These are phyloP conservation scores for Eumacrocentrus americanus DNA, from an alignment of 2,888 invertebrate genomes.

Conservation along the genomic window DNA sequence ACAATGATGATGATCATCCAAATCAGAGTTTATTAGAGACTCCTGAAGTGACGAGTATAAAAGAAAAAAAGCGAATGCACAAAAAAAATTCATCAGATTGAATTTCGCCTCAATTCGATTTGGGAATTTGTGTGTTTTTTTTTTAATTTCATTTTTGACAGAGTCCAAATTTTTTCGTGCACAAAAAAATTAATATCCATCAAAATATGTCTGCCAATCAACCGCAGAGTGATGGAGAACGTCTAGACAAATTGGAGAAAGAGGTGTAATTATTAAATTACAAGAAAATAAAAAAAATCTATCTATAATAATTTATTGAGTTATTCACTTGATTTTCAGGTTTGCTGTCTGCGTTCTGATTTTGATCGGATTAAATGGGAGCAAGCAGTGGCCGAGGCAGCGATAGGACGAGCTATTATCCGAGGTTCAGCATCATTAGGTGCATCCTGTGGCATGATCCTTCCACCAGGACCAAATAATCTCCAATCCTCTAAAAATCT, in stretches of 20 bases:
- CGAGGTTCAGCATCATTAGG: slow-evolving; percentile 38
- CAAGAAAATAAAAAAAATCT: neutral
- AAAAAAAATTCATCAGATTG: neutral
- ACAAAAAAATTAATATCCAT: neutral
- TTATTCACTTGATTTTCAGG: slow-evolving; percentile 21
- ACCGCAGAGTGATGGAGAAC: slow-evolving; percentile 33
- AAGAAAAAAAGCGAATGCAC: neutral
- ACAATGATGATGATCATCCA: no score
- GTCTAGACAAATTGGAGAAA: slow-evolving; percentile 40
- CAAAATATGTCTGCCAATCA: neutral
- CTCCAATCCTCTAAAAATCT: slow-evolving; percentile 13
- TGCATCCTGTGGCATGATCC: slow-evolving; percentile 37
- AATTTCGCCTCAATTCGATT: no score
- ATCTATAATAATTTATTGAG: neutral
- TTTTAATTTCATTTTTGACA: neutral
- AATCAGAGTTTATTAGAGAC: no score
- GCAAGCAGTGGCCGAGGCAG: slow-evolving; percentile 36
- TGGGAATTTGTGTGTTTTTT: no score
- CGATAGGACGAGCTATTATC: slow-evolving; percentile 39
- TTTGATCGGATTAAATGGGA: slow-evolving; percentile 35
- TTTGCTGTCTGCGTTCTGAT: slow-evolving; percentile 31
- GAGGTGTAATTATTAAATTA: slow-evolving; percentile 33
- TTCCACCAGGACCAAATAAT: slow-evolving; percentile 24
- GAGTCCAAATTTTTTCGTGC: neutral
- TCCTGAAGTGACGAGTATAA: neutral